These are phyloP conservation scores for Resseliella maxima DNA, from an alignment of 2,888 invertebrate species.

Conservation along the genomic window DNA sequence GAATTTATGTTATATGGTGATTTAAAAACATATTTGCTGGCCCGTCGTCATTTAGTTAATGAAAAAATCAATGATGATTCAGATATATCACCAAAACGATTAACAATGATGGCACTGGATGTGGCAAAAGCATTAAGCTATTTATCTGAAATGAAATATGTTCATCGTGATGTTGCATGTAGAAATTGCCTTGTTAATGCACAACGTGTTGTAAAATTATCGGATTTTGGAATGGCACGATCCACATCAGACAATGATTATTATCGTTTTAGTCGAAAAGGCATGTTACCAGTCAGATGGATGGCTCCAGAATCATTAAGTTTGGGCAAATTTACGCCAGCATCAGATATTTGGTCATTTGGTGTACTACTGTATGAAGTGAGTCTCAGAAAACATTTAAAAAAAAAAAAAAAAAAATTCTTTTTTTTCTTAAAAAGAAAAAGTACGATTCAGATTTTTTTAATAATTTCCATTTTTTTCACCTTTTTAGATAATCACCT, in stretches of 20 bases:
- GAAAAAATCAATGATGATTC: slow-evolving; percentile 73
- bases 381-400: no score
- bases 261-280: slow-evolving; percentile 88
- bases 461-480: no score
- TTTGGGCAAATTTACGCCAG: slow-evolving; percentile 84
- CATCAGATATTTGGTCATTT: slow-evolving; percentile 91
- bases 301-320: slow-evolving; percentile 91
- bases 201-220: slow-evolving; percentile 78
- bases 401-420: no score
- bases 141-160: slow-evolving; percentile 84
- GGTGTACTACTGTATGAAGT: slow-evolving; percentile 88
- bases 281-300: slow-evolving; percentile 91
- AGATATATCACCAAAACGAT: slow-evolving; percentile 80
- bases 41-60: slow-evolving; percentile 83
- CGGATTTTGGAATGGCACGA: slow-evolving; percentile 92
- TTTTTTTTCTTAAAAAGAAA: no score
- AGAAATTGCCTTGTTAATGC: slow-evolving; percentile 84
- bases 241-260: slow-evolving; percentile 89
- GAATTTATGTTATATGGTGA: slow-evolving; percentile 95
- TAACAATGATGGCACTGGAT: slow-evolving; percentile 90
- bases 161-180: slow-evolving; percentile 87
- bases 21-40: slow-evolving; percentile 87
- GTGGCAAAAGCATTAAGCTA: slow-evolving; percentile 87
- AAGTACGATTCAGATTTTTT: no score
- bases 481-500: slow-evolving; percentile 91